Evolutionary conservation across 2,888 invertebrate species (phyloP).

Genomic region (Cephalotes varians): DNA sequence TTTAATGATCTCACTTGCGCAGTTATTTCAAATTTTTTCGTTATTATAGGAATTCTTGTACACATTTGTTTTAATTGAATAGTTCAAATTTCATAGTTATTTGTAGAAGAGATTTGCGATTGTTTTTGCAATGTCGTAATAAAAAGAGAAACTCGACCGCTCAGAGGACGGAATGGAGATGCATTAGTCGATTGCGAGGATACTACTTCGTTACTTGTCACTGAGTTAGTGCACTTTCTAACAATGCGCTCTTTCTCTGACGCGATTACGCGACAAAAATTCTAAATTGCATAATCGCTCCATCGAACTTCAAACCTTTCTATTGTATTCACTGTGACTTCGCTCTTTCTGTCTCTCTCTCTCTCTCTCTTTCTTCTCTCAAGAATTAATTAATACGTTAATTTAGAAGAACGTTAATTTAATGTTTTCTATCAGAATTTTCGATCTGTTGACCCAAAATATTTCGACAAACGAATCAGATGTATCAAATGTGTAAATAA

Average conservation of each 20-base stretch:
- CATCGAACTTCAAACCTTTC: slow-evolving; percentile 30
- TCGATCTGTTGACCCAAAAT: neutral
- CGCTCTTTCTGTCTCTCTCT: slow-evolving; percentile 53
- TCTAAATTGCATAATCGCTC: slow-evolving; percentile 18
- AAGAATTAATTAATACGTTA: neutral
- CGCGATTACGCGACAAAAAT: slow-evolving; percentile 44
- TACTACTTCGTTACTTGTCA: slow-evolving; percentile 43
- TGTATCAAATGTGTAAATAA: neutral
- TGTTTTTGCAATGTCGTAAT: slow-evolving; percentile 1
- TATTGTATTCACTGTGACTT: slow-evolving; percentile 57
- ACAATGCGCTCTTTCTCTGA: slow-evolving; percentile 40
- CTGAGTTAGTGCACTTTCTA: slow-evolving; percentile 50
- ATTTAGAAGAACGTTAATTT: neutral
- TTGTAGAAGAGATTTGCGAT: neutral
- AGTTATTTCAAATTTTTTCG: neutral
- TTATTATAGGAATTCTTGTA: neutral
- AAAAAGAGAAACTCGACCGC: slow-evolving; percentile 22
- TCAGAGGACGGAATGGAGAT: no score
- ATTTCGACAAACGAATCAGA: neutral
- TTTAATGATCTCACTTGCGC: neutral
- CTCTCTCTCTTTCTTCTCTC: slow-evolving; percentile 39
- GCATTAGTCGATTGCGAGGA: slow-evolving; percentile 6
- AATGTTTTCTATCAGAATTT: neutral
- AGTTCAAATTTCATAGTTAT: neutral
- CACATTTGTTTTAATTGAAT: neutral